Conservation (phyloP, 2,797 vertebrate genomes). For the Synaphobranchus kaupii region DNA sequence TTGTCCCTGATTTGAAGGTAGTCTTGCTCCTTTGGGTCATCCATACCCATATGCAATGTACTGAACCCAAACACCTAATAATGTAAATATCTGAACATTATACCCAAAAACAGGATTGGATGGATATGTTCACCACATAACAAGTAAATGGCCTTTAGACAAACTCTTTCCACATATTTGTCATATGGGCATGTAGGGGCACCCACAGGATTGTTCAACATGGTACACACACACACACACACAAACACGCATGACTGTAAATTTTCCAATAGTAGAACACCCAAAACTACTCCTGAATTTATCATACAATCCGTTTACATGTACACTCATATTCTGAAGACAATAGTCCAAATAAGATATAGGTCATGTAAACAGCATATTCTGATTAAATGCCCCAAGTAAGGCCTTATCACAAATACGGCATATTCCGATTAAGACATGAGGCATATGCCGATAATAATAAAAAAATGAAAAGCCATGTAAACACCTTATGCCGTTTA, state of each 20-base stretch:
- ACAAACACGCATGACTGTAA: no score
- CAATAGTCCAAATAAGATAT: no score
- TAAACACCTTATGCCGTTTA: no score
- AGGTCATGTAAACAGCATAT: no score
- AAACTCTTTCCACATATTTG: not conserved
- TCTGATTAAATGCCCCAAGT: no score
- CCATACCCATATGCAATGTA: not conserved
- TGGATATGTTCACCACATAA: not conserved
- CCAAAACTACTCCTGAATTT: not conserved
- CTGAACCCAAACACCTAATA: not conserved
- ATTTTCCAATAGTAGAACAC: no score
- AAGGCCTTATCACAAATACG: no score
- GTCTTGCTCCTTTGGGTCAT: not conserved
- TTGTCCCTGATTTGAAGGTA: conserved; percentile 11
- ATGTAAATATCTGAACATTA: not conserved
- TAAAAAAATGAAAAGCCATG: no score
- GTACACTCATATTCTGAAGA: no score
- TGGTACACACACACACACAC: not conserved
- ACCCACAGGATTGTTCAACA: not conserved
- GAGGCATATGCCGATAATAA: no score
- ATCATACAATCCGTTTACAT: not conserved
- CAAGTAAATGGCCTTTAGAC: not conserved
- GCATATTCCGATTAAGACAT: no score
- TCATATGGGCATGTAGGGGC: not conserved
- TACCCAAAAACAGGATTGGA: not conserved